Evolutionary conservation across 1,140 invertebrate genomes (phyloP).

Genomic region (Metaphire vulgaris): DNA sequence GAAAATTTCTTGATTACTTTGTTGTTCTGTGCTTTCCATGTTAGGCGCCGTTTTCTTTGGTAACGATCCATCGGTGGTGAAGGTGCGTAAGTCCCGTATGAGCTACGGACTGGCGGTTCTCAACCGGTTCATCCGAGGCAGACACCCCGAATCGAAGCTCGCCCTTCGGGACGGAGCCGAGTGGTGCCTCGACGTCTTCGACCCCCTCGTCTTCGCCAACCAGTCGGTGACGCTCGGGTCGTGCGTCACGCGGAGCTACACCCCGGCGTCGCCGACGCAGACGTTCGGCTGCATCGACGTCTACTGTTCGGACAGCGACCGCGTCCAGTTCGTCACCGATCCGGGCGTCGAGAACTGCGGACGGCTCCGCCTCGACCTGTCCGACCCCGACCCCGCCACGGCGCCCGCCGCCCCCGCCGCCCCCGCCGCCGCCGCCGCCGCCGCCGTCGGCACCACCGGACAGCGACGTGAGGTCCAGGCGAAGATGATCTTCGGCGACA

Average conservation of each 20-base stretch:
- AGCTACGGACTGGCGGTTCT: slow-evolving; percentile 62
- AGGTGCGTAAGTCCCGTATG: slow-evolving; percentile 54
- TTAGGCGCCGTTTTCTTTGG: slow-evolving; percentile 60
- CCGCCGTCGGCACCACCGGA: too few relatives aligned
- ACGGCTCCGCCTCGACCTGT: slow-evolving; percentile 55
- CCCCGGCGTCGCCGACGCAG: slow-evolving; percentile 56
- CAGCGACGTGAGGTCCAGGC: slow-evolving; percentile 27
- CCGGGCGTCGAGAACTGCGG: slow-evolving; percentile 54
- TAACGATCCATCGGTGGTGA: slow-evolving; percentile 56
- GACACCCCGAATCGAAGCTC: slow-evolving; percentile 56
- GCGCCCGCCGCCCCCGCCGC: too few relatives aligned
- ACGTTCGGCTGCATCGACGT: slow-evolving; percentile 56
- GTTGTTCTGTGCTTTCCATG: too few relatives aligned
- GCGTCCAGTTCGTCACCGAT: slow-evolving; percentile 57
- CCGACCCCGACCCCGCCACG: slow-evolving; percentile 30
- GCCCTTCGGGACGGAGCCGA: slow-evolving; percentile 54
- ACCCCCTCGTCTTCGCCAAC: slow-evolving; percentile 56
- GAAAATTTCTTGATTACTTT: too few relatives aligned
- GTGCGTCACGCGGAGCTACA: slow-evolving; percentile 56
- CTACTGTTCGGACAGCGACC: slow-evolving; percentile 53
- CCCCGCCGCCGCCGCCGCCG: too few relatives aligned
- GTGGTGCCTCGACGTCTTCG: slow-evolving; percentile 61
- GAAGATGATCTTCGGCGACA: slow-evolving; percentile 53
- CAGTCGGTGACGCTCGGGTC: slow-evolving; percentile 55
- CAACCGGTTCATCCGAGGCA: slow-evolving; percentile 54